A percentile compares a stretch with the other conserved stretches of the same genome.
Evolutionary conservation across 2,113 vertebrate genomes (phyloP).

Genomic region (Accipiter cooperii): DNA sequence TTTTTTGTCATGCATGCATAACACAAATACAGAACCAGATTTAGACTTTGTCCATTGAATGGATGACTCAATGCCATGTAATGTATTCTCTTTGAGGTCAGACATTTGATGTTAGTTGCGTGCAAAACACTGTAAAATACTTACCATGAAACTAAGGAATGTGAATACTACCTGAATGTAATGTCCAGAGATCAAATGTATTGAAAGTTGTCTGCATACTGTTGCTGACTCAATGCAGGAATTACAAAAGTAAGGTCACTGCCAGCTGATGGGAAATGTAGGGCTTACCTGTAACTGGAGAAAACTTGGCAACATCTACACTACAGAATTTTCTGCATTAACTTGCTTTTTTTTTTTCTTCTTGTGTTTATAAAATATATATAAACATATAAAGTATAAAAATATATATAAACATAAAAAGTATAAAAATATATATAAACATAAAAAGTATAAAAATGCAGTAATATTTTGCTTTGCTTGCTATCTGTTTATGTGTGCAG

Average conservation of each 20-base stretch:
- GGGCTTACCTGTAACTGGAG: not conserved
- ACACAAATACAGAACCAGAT: not conserved
- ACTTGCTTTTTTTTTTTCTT: not conserved
- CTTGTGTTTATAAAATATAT: not conserved
- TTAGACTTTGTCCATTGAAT: not conserved
- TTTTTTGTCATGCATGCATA: not conserved
- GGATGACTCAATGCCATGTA: not conserved
- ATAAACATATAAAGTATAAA: not conserved
- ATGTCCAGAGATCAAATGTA: not conserved
- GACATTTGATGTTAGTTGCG: not conserved
- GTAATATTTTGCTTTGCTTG: not conserved
- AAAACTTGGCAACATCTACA: not conserved
- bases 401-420: not conserved
- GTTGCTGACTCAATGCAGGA: not conserved
- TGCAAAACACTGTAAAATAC: not conserved
- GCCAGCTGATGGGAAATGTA: not conserved
- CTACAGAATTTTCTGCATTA: not conserved
- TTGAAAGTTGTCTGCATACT: not conserved
- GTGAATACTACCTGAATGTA: not conserved
- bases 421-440: not conserved
- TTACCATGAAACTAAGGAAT: not conserved
- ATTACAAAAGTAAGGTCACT: not conserved
- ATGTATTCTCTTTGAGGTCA: not conserved
- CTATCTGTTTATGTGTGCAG: not conserved
- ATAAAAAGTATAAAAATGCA: not conserved